Conservation (phyloP, 2,888 invertebrate species). For the Aplocera efformata region DNA sequence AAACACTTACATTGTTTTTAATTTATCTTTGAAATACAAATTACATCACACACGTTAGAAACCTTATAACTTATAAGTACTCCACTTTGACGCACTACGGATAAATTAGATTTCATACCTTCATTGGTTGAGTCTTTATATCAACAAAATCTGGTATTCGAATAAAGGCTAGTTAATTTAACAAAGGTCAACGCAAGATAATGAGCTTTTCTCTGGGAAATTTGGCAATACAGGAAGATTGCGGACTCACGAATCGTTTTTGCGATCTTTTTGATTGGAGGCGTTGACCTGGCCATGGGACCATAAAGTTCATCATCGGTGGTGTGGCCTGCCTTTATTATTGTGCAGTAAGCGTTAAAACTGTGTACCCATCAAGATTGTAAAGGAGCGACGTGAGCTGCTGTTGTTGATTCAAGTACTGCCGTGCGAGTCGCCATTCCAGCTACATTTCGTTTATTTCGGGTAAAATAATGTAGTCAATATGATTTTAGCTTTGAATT, state of each 20-base stretch:
- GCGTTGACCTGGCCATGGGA: conserved; percentile 10
- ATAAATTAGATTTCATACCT: conserved; percentile 5
- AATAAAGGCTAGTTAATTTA: conserved; percentile 4
- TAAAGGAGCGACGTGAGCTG: conserved; percentile 10
- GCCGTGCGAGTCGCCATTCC: not conserved
- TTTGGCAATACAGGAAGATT: conserved; percentile 19
- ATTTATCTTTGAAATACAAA: too few species aligned
- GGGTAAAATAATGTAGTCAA: too few species aligned
- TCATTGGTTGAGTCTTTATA: too few species aligned
- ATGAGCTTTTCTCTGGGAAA: conserved; percentile 12
- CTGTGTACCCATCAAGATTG: too few species aligned
- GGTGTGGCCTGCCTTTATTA: conserved; percentile 10
- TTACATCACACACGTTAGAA: not conserved
- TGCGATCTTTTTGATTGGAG: conserved; percentile 13
- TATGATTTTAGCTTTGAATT: too few species aligned
- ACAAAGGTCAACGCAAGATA: conserved; percentile 14
- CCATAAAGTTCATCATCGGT: conserved; percentile 15
- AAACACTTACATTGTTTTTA: too few species aligned
- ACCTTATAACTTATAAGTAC: not conserved
- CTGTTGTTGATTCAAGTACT: not conserved
- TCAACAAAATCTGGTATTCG: too few species aligned
- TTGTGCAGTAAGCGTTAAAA: conserved; percentile 16
- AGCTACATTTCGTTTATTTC: not conserved
- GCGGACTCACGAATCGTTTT: conserved; percentile 12
- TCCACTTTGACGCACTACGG: conserved; percentile 1